Percentiles rank a stretch among this genome's conserved stretches.
Conservation (phyloP, 2,888 invertebrate genomes). For the Acronicta alni region DNA sequence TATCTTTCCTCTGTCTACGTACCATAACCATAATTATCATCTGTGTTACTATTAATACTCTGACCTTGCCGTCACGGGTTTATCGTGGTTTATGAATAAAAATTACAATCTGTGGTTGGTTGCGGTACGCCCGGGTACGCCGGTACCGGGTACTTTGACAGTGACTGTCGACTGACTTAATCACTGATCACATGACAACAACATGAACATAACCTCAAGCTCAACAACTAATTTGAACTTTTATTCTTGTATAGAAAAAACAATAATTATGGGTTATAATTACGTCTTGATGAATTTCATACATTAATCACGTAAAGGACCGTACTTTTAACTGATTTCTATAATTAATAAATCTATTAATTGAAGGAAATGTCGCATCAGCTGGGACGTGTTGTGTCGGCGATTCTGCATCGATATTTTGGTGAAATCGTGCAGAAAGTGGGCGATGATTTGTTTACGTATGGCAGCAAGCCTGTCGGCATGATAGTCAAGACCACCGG, state of each 20-base stretch:
- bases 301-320: neutral
- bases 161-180: too few species aligned
- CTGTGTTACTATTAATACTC: too few species aligned
- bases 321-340: neutral
- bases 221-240: neutral
- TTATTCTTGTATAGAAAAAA: neutral
- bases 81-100: too few species aligned
- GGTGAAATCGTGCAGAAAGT: conserved; percentile 94
- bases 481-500: conserved; percentile 91
- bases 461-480: conserved; percentile 91
- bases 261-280: neutral
- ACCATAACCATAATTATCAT: too few species aligned
- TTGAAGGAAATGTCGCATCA: conserved; percentile 91
- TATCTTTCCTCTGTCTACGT: too few species aligned
- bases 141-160: too few species aligned
- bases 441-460: conserved; percentile 91
- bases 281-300: neutral
- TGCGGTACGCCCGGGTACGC: too few species aligned
- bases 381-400: conserved; percentile 92
- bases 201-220: neutral
- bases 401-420: conserved; percentile 93
- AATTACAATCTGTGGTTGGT: too few species aligned
- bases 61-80: too few species aligned
- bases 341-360: neutral
- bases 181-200: too few species aligned